Base-by-base conservation (phyloP, 2,113 vertebrate species). In the Electrona antarctica region DNA sequence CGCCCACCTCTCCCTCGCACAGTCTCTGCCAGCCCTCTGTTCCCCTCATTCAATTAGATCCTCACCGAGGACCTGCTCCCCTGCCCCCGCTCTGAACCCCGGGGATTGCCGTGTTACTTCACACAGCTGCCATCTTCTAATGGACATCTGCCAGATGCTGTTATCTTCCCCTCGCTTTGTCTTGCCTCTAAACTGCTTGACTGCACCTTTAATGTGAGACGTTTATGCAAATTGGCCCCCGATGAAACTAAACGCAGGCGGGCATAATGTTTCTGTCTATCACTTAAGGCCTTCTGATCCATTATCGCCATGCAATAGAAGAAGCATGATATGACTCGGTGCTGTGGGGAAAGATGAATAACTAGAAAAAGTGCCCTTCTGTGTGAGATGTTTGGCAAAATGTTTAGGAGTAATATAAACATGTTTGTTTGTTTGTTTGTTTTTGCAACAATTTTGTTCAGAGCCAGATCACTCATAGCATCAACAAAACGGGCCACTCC, bases 1-100 rank as follows among this genome's bases (percentile, higher is more conserved):
- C 76, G 58, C 64, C 48, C 54, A 59, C 65, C 29, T 71, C 61
- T n/a, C 56, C 55, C 55, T 49, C 68, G n/a, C 56, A 56, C 56
- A 15, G 58, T 72, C 71, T 73, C 65, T 70, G 51, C 60, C 33
- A 6, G 7, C 47, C 71, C 73, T 81, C 65, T 77, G 67, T 86
- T 77, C 80, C 63, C 60, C 60, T 14, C 33, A 55, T 77, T 83
- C 69, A 80, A 69, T 86, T 81, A 71, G 69, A 68, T 78, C 82
- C 79, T 80, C 55, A 41, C 45, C 45, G 67, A 64, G 69, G 74
- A 80, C 66, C 59, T n/a, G 8, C 80, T 80, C 78, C 70, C 57
- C 66, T 82, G 76, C 80, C 86, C 79, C 80, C 13, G 13, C 67
- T 60, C 21, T 73, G 79, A 89, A 84, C 87, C 71, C 64, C 69